Percentiles rank a stretch among this genome's conserved stretches.
Evolutionary conservation across 2,888 invertebrate genomes (phyloP).

Genomic region (Synergus japonicus): DNA sequence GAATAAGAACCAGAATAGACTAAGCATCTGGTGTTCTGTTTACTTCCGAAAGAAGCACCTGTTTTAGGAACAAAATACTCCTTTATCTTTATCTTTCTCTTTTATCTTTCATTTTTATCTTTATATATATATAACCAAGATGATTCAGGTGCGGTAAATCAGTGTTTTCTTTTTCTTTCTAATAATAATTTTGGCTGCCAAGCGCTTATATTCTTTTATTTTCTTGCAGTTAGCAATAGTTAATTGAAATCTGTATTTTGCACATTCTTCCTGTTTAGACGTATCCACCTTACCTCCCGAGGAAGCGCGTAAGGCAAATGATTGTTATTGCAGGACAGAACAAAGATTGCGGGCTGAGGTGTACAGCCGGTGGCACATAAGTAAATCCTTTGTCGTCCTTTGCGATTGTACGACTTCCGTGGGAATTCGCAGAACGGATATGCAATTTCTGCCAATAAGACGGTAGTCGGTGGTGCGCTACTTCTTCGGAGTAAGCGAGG

Average conservation of each 20-base stretch:
- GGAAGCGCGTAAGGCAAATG: conserved; percentile 46
- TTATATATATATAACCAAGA: not conserved
- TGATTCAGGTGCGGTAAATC: conserved; percentile 6
- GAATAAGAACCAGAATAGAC: conserved; percentile 8
- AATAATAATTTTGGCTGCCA: too few species aligned
- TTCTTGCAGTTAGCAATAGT: not conserved
- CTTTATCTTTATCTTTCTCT: not conserved
- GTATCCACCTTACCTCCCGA: conserved; percentile 45
- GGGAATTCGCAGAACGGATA: conserved; percentile 76
- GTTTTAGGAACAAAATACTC: conserved; percentile 2
- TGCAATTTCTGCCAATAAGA: conserved; percentile 71
- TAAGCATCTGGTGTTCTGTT: conserved; percentile 5
- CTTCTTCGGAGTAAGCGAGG: conserved; percentile 52
- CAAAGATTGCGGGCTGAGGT: conserved; percentile 52
- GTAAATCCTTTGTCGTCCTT: conserved; percentile 67
- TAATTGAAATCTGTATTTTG: conserved; percentile 28
- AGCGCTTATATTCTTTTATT: not conserved
- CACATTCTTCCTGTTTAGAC: conserved; percentile 32
- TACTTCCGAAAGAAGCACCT: conserved; percentile 28
- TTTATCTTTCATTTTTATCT: not conserved
- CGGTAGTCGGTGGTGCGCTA: conserved; percentile 45
- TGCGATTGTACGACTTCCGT: conserved; percentile 75
- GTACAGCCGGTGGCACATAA: conserved; percentile 45
- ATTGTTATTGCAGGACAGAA: conserved; percentile 47
- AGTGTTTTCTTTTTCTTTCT: not conserved